Evolutionary conservation across 1,140 invertebrate species (phyloP).

Genomic region (Streblospio benedicti): DNA sequence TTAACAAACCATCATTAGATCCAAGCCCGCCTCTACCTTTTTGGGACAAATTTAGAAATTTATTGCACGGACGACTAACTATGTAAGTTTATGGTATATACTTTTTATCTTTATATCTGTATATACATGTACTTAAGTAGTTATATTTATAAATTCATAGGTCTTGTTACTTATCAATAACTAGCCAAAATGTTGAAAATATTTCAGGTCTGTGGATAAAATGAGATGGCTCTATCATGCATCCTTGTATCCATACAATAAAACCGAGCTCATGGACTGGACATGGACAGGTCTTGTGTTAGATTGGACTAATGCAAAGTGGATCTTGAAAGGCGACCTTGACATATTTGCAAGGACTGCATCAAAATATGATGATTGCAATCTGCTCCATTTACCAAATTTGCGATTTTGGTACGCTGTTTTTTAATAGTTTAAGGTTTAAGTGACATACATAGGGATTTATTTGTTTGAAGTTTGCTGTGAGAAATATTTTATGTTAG

Average conservation of each 20-base stretch:
- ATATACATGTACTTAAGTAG: too few relatives aligned
- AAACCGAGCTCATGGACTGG: constrained; percentile 94
- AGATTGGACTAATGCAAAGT: constrained; percentile 88
- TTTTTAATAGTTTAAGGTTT: background rate
- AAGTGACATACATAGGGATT: background rate
- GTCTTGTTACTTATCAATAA: too few relatives aligned
- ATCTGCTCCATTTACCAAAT: constrained; percentile 75
- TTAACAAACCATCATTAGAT: constrained; percentile 83
- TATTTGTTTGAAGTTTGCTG: too few relatives aligned
- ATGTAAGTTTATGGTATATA: too few relatives aligned
- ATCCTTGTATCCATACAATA: constrained; percentile 94
- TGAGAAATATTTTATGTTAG: too few relatives aligned
- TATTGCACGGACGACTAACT: constrained; percentile 86
- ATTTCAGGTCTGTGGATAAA: constrained; percentile 69
- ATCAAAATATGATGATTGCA: constrained; percentile 96
- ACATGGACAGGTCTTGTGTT: constrained; percentile 86
- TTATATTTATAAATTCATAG: too few relatives aligned
- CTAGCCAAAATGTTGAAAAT: too few relatives aligned
- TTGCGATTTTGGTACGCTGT: constrained; percentile 61
- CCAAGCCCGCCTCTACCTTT: constrained; percentile 83
- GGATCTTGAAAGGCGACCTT: constrained; percentile 76
- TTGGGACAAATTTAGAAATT: constrained; percentile 91
- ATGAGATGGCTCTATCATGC: constrained; percentile 84
- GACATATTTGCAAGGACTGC: constrained; percentile 86
- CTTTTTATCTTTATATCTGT: too few relatives aligned